Evolutionary conservation across 2,888 invertebrate species (phyloP), one percentile per base, ranked within the genome.

Genomic region (Masnerella sp.): DNA sequence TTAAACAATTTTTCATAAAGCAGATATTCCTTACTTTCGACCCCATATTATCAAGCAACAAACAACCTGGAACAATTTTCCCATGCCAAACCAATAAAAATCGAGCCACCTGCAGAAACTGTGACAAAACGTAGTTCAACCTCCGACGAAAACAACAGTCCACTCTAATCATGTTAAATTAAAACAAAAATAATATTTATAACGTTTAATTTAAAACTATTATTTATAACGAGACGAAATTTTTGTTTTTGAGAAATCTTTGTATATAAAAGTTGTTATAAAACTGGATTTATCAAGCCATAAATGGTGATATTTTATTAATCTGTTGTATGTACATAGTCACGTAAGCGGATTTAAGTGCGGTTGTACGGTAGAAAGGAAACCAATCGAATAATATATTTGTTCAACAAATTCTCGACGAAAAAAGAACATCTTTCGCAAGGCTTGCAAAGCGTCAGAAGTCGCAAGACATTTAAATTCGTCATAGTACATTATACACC

Each of bases 291-390:
- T 42, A 70, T 62, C 45, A 62, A 70, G 62, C 62, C 62, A 42
- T 61, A 70, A 61, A 34, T 69, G 69, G 56, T 62, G 62, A 70
- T 70, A 51, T 68, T 62, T 70, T 70, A 70, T 70, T 70, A 28
- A 47, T 56, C 62, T 68, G 7, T 68, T 69, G 38, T 61, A 62
- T 70, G 56, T 70, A 62, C 62, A 70, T 56, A 62, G 32, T 62
- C 56, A 62, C 56, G 12, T 62, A 70, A 70, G 70, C 62, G n/a
- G 62, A 56, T 70, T 62, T 15, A 70, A 56, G 70, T 70, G 70
- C 70, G 32, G 22, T 62, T 62, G 43, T 45, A 52, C 12, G 18
- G 12, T 49, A 36, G 43, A 58, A 7, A 30, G 28, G 11, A 25
- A 25, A 43, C 12, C 3, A 4, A 14, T 38, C 4, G 3, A 14